A percentile compares a stretch with the other conserved stretches of the same genome.
phyloP scores from a whole-genome alignment of 2,888 invertebrate species.

The Entomobrya proxima region DNA sequence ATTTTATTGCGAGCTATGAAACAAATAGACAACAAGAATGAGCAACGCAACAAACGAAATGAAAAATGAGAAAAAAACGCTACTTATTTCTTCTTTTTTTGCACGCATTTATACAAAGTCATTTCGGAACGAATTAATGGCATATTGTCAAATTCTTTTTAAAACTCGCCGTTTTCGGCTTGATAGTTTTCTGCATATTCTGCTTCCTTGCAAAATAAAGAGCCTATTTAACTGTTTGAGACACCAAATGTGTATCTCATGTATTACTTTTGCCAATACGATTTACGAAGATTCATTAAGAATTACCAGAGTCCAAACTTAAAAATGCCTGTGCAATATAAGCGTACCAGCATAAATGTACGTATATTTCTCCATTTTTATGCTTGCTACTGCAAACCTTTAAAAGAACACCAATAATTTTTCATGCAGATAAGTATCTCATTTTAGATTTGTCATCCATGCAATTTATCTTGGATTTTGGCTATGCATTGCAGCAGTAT shows the following conservation, averaged over 20 bases:
- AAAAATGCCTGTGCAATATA: background rate
- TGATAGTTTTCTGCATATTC: background rate
- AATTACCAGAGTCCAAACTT: conserved; percentile 24
- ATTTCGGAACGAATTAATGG: conserved; percentile 16
- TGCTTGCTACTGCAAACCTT: no score
- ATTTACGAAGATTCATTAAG: conserved; percentile 3
- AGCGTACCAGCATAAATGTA: background rate
- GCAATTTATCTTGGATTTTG: no score
- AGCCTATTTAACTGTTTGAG: no score
- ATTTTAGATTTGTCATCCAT: no score
- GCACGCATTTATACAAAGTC: conserved; percentile 7
- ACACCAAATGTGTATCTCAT: background rate
- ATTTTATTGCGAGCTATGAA: no score
- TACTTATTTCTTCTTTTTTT: no score
- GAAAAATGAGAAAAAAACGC: no score
- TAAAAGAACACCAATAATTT: background rate
- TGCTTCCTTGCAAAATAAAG: no score
- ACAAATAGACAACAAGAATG: no score
- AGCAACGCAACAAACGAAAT: no score
- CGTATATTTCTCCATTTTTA: background rate
- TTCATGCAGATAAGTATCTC: background rate
- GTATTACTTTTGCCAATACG: background rate
- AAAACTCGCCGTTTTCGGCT: background rate
- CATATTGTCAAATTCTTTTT: background rate
- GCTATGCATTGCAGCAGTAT: no score